A percentile compares a stretch with the other conserved stretches of the same genome.
These are phyloP conservation scores for Sitophilus oryzae DNA, from an alignment of 1,140 invertebrate species.

Conservation along the genomic window DNA sequence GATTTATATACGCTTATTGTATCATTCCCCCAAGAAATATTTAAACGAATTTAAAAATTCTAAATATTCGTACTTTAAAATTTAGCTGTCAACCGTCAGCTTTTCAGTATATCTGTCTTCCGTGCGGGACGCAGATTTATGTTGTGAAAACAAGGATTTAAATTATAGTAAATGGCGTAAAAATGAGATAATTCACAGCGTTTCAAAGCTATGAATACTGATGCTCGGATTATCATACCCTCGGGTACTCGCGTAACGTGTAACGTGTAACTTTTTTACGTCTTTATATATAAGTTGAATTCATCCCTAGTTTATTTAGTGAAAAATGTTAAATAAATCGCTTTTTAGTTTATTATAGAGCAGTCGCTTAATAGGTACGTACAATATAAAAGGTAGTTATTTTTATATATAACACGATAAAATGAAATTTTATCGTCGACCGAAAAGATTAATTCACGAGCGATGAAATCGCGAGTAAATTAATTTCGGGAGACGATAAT, in stretches of 20 bases:
- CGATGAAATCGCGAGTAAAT: too few relatives aligned
- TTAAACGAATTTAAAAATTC: too few relatives aligned
- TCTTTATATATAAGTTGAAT: slow-evolving; percentile 2
- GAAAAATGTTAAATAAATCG: not conserved
- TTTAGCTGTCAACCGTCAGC: not conserved
- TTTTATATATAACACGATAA: too few relatives aligned
- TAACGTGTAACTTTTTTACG: not conserved
- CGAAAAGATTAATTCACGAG: too few relatives aligned
- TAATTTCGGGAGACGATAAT: too few relatives aligned
- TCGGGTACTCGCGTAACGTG: slow-evolving; percentile 1
- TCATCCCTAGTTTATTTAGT: not conserved
- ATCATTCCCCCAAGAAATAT: too few relatives aligned
- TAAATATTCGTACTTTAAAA: not conserved
- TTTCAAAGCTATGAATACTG: slow-evolving; percentile 25
- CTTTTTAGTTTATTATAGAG: not conserved
- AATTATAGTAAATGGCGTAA: slow-evolving; percentile 2
- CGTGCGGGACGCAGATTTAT: not conserved
- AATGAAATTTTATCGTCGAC: too few relatives aligned
- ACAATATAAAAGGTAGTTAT: too few relatives aligned
- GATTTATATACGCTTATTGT: too few relatives aligned
- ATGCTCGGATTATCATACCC: slow-evolving; percentile 19
- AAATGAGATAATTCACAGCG: slow-evolving; percentile 20
- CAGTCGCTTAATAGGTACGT: too few relatives aligned
- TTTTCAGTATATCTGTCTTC: not conserved
- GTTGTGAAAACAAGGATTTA: slow-evolving; percentile 6